A percentile compares a stretch with the other conserved stretches of the same genome.
Evolutionary conservation across 2,888 invertebrate genomes (phyloP).

Genomic region (Pachliopta kotzebuea): DNA sequence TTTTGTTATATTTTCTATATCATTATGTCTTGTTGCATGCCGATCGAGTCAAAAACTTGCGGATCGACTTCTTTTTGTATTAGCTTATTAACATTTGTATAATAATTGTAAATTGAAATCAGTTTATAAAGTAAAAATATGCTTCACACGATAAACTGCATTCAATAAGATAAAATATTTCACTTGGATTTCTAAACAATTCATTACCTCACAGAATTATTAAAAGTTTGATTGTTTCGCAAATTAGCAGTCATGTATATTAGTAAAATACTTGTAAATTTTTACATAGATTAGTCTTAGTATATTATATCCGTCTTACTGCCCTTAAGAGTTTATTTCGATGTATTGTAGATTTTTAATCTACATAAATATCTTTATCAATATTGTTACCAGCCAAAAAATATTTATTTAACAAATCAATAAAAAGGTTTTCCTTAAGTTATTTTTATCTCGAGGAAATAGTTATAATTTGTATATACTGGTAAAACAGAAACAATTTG

Average conservation of each 20-base stretch:
- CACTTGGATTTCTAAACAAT: neutral
- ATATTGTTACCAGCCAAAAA: no score
- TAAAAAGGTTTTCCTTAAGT: no score
- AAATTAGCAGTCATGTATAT: neutral
- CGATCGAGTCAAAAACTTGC: neutral
- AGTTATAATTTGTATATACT: neutral
- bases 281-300: neutral
- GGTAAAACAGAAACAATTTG: neutral
- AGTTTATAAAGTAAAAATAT: neutral
- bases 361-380: no score
- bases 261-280: neutral
- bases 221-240: neutral
- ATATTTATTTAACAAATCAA: no score
- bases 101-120: neutral
- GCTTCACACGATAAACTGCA: neutral
- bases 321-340: no score
- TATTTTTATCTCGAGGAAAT: no score
- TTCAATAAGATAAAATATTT: neutral
- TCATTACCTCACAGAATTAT: neutral
- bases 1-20: neutral
- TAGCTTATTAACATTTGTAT: neutral
- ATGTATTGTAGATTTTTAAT: no score
- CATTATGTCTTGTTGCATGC: neutral
- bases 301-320: neutral
- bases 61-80: neutral